Base-by-base conservation (phyloP, 2,797 vertebrate genomes). In the Melanotaenia pygmaea region DNA sequence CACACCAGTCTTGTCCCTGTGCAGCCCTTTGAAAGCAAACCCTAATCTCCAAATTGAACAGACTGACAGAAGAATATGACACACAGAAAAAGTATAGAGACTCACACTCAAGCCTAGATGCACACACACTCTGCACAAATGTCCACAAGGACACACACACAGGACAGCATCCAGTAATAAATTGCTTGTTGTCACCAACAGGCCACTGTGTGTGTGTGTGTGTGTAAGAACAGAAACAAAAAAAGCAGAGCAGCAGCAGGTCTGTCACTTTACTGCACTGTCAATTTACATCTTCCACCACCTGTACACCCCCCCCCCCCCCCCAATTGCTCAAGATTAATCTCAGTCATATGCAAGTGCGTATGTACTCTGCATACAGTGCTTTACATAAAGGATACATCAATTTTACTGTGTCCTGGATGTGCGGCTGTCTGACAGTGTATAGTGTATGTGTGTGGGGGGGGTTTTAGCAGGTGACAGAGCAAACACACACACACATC, bases 41-140 rank as follows among this genome's bases (percentile, higher is more conserved):
- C 84, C 88, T 90, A 93, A 94, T 94, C 85, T 92, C 88, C 84
- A 95, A 93, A 95, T 94, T 94, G 94, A 93, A 93, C 28, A 62
- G 20, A 66, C 68, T 51, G 60, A 65, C 37, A 70, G 58, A 72
- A 34, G 5, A 63, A 37, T 22, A 59, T 10, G 24, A 54, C 61
- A 72, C 67, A 62, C 63, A 74, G 51, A 85, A 79, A 30, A 67
- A 56, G 51, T 53, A 22, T 53, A 24, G 11, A 12, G 22, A 22
- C 22, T 54, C 24, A 7, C 11, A 26, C 71, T 47, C 34, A 38
- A 28, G 34, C 65, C 64, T 22, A 26, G 14, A 56, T 13, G 54
- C 14, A 84, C 59, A 60, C 59, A 26, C 50, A 40, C 28, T 30
- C 9, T 53, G 26, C 53, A 54, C 53, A 54, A 13, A 76, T 13